Conservation (phyloP, 2,797 vertebrate genomes). For the Sphenopsis melanotis region DNA sequence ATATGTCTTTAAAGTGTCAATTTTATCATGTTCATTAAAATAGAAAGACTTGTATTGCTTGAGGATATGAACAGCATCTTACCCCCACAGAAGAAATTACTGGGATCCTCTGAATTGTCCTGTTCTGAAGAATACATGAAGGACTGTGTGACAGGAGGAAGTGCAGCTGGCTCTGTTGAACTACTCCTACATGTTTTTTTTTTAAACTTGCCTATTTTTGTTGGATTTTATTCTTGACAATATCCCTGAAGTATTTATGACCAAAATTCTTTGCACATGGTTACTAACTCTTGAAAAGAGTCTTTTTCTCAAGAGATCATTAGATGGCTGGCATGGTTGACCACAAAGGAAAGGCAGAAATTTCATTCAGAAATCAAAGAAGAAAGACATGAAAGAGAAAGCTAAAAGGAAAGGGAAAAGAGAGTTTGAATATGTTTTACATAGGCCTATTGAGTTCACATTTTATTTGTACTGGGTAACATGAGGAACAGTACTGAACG, state of each 20-base stretch:
- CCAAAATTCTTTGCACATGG: constrained; percentile 40
- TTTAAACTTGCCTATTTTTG: constrained; percentile 26
- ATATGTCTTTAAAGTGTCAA: background rate
- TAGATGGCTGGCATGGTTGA: background rate
- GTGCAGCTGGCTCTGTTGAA: background rate
- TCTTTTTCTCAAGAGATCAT: constrained; percentile 6
- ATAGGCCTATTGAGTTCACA: background rate
- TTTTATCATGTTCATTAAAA: background rate
- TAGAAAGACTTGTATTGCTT: background rate
- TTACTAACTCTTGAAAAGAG: constrained; percentile 37
- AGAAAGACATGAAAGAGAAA: constrained; percentile 32
- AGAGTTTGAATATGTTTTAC: background rate
- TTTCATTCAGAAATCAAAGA: constrained; percentile 55
- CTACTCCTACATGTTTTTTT: background rate
- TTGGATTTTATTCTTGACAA: constrained; percentile 45
- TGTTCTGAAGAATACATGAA: background rate
- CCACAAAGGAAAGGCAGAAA: constrained; percentile 41
- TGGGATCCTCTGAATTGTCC: background rate
- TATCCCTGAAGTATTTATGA: constrained; percentile 41
- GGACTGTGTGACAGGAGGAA: background rate
- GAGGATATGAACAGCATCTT: background rate
- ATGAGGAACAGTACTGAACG: background rate
- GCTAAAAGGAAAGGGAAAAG: background rate
- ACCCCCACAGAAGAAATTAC: background rate
- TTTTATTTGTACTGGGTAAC: constrained; percentile 12